phyloP scores from a whole-genome alignment of 2,797 vertebrate species.

The Sebastes ruberrimus region DNA sequence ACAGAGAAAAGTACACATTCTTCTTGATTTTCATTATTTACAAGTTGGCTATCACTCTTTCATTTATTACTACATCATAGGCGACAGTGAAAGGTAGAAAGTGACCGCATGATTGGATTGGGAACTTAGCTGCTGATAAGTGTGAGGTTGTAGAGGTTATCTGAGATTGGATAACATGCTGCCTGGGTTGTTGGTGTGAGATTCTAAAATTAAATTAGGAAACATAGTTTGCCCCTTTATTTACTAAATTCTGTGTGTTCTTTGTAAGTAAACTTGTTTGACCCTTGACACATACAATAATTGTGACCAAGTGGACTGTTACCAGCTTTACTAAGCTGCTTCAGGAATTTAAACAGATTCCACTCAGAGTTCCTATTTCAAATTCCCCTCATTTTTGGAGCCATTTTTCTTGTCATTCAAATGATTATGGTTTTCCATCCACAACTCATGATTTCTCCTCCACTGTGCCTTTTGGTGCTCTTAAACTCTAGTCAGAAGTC shows the following conservation, averaged over 20 bases:
- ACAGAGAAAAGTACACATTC: neutral
- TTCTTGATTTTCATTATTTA: neutral
- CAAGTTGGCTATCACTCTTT: neutral
- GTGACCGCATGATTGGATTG: conserved; percentile 11
- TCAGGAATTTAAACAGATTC: neutral
- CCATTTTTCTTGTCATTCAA: conserved; percentile 25
- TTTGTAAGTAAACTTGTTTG: neutral
- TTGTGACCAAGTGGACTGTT: neutral
- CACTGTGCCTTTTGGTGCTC: conserved; percentile 36
- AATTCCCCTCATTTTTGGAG: conserved; percentile 43
- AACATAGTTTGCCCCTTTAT: neutral
- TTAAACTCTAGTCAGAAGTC: conserved; percentile 53
- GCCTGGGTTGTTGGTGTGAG: neutral
- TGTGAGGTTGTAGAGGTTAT: neutral
- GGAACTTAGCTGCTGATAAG: conserved; percentile 3
- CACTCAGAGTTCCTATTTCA: neutral
- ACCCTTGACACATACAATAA: neutral
- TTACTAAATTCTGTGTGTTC: neutral
- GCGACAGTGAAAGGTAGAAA: neutral
- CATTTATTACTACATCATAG: neutral
- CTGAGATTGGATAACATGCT: neutral
- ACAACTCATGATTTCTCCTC: conserved; percentile 37
- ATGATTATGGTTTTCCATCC: conserved; percentile 49
- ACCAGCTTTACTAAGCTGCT: neutral
- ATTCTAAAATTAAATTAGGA: conserved; percentile 12